Conservation (phyloP, 2,888 invertebrate genomes). For the Monoplex corrugatus region DNA sequence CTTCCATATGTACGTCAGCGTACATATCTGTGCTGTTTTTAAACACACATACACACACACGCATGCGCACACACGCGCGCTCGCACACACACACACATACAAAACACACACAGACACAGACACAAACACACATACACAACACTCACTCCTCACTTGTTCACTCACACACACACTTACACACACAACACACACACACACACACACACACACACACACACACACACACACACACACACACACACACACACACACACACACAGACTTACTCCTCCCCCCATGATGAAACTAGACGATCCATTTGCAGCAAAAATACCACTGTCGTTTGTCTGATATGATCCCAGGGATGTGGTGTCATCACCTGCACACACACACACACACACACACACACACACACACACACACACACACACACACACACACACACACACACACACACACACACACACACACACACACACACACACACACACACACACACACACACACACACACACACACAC, state of each 20-base stretch:
- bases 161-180: too few species aligned
- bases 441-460: not conserved
- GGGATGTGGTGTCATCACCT: slow-evolving; percentile 64
- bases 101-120: too few species aligned
- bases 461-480: not conserved
- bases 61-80: too few species aligned
- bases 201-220: not conserved
- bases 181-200: too few species aligned
- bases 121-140: too few species aligned
- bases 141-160: too few species aligned
- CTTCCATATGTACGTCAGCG: too few species aligned
- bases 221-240: too few species aligned
- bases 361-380: slow-evolving; percentile 24
- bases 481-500: not conserved
- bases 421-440: not conserved
- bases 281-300: slow-evolving; percentile 48
- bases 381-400: not conserved
- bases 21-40: too few species aligned
- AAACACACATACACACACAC: too few species aligned
- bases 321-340: slow-evolving; percentile 67
- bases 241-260: not conserved
- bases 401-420: slow-evolving; percentile 6
- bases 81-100: too few species aligned
- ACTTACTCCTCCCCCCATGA: slow-evolving; percentile 23
- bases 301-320: slow-evolving; percentile 66